Base-by-base conservation (phyloP, 2,797 vertebrate genomes). In the Arctocebus calabarensis region DNA sequence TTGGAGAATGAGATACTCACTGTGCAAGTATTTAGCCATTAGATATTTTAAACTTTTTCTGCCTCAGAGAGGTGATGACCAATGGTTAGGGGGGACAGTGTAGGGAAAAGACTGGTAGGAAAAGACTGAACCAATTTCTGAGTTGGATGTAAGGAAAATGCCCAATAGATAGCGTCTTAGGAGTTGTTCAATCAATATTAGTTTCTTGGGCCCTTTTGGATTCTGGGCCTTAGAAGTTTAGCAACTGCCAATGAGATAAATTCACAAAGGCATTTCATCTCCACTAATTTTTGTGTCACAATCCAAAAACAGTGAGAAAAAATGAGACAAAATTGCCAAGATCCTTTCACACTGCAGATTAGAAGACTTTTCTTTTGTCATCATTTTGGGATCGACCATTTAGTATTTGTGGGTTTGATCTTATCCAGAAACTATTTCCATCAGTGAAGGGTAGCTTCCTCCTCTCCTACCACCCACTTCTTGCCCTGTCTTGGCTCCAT, bases 341-440 rank as follows among this genome's bases (percentile, higher is more conserved):
- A 62, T 25, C 16, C 3, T 70, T 93, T 62, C 82, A 43, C 40
- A 68, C 9, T 25, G 52, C 88, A 8, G 16, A 77, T 92, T 81
- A 93, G 83, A 74, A 90, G 89, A 70, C 7, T 71, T 75, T 89
- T 66, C 40, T 29, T 52, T 23, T n/a, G n/a, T 34, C 70, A 61
- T 32, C 27, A 43, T 93, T 84, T 40, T 0, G 43, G 34, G 52
- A 83, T n/a, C 0, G 12, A n/a, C 19, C 1, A 3, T 45, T 88
- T 45, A n/a, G 25, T 55, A 71, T 75, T 92, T 93, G 62, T 77
- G 34, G 23, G 3, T 66, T 93, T 68, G 61, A n/a, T 55, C 40
- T 94, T 68, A 75, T 34, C 17, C 19, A 91, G 90, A 91, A 75
- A 94, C 48, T 78, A 75, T 90, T 96, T 95, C 85, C 32, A 32